Conservation (phyloP, 2,888 invertebrate species). For the Craniophora ligustri region DNA sequence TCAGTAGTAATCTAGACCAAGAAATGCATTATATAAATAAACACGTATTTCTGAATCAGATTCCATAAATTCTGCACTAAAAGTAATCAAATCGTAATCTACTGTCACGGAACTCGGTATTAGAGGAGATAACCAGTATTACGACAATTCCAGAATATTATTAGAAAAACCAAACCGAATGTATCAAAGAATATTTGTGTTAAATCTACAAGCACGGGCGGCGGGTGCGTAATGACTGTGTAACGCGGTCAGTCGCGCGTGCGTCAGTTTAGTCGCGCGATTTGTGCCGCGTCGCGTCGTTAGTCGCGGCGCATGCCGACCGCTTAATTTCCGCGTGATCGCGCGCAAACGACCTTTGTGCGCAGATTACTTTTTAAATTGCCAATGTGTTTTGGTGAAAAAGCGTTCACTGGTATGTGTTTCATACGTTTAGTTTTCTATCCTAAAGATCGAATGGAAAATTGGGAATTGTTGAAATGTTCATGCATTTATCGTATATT, state of each 20-base stretch:
- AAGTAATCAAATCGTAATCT: too few species aligned
- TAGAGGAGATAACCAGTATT: too few species aligned
- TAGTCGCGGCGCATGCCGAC: slow-evolving; percentile 44
- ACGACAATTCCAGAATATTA: neutral
- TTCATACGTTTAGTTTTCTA: slow-evolving; percentile 6
- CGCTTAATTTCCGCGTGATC: slow-evolving; percentile 53
- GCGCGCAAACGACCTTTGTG: slow-evolving; percentile 48
- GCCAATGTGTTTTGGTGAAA: slow-evolving; percentile 41
- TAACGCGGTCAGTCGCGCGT: slow-evolving; percentile 48
- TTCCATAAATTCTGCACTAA: too few species aligned
- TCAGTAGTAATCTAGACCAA: too few species aligned
- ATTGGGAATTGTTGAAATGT: neutral
- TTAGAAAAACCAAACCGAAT: neutral
- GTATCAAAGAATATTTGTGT: slow-evolving; percentile 14
- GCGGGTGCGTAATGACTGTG: slow-evolving; percentile 41
- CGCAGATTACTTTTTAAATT: slow-evolving; percentile 53
- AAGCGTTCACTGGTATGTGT: slow-evolving; percentile 23
- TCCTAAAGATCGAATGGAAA: neutral
- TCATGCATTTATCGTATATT: too few species aligned
- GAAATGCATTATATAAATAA: too few species aligned
- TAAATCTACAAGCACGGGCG: slow-evolving; percentile 27
- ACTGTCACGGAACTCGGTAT: too few species aligned
- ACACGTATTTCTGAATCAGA: too few species aligned
- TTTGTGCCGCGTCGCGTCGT: slow-evolving; percentile 50
- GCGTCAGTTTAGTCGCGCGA: slow-evolving; percentile 53